Percentiles rank a stretch among this genome's conserved stretches.
phyloP scores from a whole-genome alignment of 35 echinoderm and acorn worm genomes.

The Patiria miniata region DNA sequence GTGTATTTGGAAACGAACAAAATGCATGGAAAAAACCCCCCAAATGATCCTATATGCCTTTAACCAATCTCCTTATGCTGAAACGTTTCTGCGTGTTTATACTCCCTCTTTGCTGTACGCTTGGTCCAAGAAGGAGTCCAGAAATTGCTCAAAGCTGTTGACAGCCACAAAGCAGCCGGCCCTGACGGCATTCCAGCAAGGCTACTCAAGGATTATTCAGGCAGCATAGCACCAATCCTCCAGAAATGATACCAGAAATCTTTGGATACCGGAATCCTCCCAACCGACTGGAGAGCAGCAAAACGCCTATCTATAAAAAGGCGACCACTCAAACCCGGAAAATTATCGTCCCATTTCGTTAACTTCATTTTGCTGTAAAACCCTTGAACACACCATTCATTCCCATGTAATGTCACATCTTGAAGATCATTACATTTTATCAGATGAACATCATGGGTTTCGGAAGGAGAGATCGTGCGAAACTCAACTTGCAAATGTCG shows the following conservation, averaged over 20 bases:
- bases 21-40: too few relatives aligned
- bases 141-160: too few relatives aligned
- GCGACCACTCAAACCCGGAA: not conserved
- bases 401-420: not conserved
- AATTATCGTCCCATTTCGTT: constrained; percentile 18
- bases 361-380: not conserved
- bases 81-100: too few relatives aligned
- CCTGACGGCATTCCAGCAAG: constrained; percentile 37
- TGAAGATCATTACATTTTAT: not conserved
- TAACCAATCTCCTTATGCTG: too few relatives aligned
- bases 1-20: too few relatives aligned
- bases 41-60: too few relatives aligned
- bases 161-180: constrained; percentile 30
- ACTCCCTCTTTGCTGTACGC: too few relatives aligned
- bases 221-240: constrained; percentile 16
- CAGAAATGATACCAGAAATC: constrained; percentile 2
- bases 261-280: constrained; percentile 7
- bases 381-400: constrained; percentile 27
- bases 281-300: not conserved
- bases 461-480: not conserved
- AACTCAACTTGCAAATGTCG: not conserved
- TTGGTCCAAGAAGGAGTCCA: too few relatives aligned
- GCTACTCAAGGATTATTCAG: not conserved
- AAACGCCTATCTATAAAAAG: constrained; percentile 25
- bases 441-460: constrained; percentile 7